Evolutionary conservation across 2,888 invertebrate species (phyloP), one percentile per base, ranked within the genome.

Genomic region (Pediacus dermestoides): DNA sequence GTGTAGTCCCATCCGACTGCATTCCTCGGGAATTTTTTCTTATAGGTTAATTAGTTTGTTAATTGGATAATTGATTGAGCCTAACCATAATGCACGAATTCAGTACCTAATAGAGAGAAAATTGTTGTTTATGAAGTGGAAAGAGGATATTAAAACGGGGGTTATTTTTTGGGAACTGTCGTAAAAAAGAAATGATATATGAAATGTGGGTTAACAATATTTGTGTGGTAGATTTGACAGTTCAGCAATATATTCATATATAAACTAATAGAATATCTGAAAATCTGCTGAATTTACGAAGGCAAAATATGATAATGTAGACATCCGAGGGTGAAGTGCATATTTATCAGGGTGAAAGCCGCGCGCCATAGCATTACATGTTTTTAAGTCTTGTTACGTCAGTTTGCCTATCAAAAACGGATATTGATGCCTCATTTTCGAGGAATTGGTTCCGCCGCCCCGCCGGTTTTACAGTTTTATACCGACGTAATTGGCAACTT

Each of bases 401-500:
- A 36, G 28, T 37, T 22, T 30, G 16, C 33, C 38, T 28, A 28
- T 28, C 28, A 10, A 4, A 38, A 27, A 34, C 18, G 28, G 34
- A 34, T 34, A 42, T 34, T 34, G 37, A 41, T 36, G 37, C 30
- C 25, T 38, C 22, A 38, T 38, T 38, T 15, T 16, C 4, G 23
- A 16, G 22, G 30, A 16, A 34, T 41, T 28, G 23, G 30, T 39
- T 39, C 30, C 39, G 31, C 23, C 16, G 10, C 31, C 30, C 23
- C 14, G 13, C 18, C 23, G 23, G 26, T 32, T 35, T 31, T 30
- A 16, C 31, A 16, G 33, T 32, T 46, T 43, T 37, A 42, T 40
- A 11, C 16, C 16, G 25, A 26, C 23, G 30, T 43, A 39, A 43
- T 43, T 43, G 39, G 34, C 34, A 23, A 34, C 40, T n/a, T n/a